A percentile compares a stretch with the other conserved stretches of the same genome.
Conservation (phyloP, 2,888 invertebrate species). For the Sinodicranocentrus sp. region DNA sequence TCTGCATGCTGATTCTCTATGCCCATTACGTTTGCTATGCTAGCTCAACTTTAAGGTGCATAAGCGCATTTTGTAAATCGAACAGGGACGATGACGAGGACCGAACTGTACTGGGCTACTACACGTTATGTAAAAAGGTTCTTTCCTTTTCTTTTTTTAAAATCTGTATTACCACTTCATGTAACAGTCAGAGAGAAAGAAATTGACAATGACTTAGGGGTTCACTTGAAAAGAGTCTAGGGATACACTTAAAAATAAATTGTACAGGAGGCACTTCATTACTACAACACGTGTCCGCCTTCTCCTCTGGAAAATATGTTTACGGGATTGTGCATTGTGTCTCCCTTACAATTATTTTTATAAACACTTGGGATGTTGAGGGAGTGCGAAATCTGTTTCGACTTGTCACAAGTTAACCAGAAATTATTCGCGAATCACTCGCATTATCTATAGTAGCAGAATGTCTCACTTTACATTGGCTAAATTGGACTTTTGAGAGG, state of each 20-base stretch:
- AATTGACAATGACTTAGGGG: too few species aligned
- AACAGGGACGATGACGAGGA: slow-evolving; percentile 5
- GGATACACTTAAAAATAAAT: too few species aligned
- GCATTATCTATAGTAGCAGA: background rate
- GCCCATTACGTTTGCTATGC: slow-evolving; percentile 73
- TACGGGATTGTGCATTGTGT: too few species aligned
- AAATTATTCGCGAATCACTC: slow-evolving; percentile 30
- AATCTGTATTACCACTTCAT: too few species aligned
- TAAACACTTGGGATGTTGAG: background rate
- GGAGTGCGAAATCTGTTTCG: slow-evolving; percentile 19
- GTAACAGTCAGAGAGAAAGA: too few species aligned
- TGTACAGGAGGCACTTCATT: too few species aligned
- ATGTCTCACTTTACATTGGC: slow-evolving; percentile 14
- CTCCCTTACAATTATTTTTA: too few species aligned
- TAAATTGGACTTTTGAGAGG: background rate
- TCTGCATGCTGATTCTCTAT: slow-evolving; percentile 74
- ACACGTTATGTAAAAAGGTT: too few species aligned
- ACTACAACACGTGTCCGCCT: too few species aligned
- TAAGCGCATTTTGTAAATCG: too few species aligned
- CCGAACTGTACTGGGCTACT: background rate
- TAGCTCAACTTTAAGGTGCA: background rate
- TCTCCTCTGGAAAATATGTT: too few species aligned
- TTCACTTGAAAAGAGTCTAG: too few species aligned
- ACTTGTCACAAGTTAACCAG: slow-evolving; percentile 24
- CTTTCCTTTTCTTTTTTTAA: background rate